Conservation (phyloP, 2,113 vertebrate genomes). For the Vulpes ferrilata region DNA sequence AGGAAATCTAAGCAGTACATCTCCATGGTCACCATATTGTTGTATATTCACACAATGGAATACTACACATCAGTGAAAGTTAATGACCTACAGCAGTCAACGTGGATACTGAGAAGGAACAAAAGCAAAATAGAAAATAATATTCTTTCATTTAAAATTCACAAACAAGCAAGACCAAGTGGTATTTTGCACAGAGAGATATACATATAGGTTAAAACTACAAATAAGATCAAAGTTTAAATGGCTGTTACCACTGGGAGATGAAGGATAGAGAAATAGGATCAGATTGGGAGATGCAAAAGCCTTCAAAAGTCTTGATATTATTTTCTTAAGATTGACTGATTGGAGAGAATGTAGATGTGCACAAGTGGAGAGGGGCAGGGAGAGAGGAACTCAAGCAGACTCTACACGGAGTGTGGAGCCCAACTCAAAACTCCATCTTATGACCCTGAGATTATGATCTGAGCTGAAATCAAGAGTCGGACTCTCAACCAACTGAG, state of each 20-base stretch:
- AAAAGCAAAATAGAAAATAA: neutral
- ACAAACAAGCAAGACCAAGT: slow-evolving; percentile 44
- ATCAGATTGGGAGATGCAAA: neutral
- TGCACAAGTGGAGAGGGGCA: neutral
- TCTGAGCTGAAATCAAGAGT: neutral
- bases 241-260: neutral
- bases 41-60: neutral
- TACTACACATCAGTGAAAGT: neutral
- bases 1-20: neutral
- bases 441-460: neutral
- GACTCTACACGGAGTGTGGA: neutral
- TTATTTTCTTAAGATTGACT: neutral
- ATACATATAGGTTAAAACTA: neutral
- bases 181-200: neutral
- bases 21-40: neutral
- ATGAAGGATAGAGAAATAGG: neutral
- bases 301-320: neutral
- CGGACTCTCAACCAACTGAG: neutral
- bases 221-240: slow-evolving; percentile 3
- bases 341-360: neutral
- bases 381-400: neutral
- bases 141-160: slow-evolving; percentile 27
- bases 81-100: neutral
- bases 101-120: neutral
- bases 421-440: neutral